phyloP scores from a whole-genome alignment of 1,140 invertebrate genomes.

The Hyposmocoma kahamanoa region DNA sequence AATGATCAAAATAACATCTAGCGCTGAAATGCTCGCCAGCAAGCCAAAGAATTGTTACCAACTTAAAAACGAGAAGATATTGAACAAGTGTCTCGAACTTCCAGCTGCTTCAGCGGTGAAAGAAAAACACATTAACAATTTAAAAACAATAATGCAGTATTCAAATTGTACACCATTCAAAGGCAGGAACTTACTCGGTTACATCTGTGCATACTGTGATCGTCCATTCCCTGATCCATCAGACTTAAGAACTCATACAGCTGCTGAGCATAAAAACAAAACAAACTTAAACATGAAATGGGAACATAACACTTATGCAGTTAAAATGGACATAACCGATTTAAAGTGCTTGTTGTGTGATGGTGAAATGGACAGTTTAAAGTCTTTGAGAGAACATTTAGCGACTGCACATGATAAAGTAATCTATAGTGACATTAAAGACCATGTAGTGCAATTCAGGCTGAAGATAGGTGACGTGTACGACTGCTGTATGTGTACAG shows the following conservation, averaged over 20 bases:
- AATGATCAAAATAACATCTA: too few relatives aligned
- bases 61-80: too few relatives aligned
- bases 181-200: slow-evolving; percentile 32
- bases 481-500: slow-evolving; percentile 10
- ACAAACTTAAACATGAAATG: slow-evolving; percentile 31
- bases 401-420: slow-evolving; percentile 9
- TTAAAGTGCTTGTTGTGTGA: slow-evolving; percentile 28
- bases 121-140: slow-evolving; percentile 42
- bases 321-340: slow-evolving; percentile 16
- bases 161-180: slow-evolving; percentile 48
- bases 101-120: too few relatives aligned
- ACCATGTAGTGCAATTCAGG: slow-evolving; percentile 32
- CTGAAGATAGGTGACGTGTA: slow-evolving; percentile 13
- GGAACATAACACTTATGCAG: slow-evolving; percentile 14
- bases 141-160: slow-evolving; percentile 35
- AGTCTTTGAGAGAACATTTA: slow-evolving; percentile 20
- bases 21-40: too few relatives aligned
- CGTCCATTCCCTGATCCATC: slow-evolving; percentile 18
- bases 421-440: slow-evolving; percentile 26
- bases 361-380: slow-evolving; percentile 8
- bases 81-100: too few relatives aligned
- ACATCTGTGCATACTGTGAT: slow-evolving; percentile 36
- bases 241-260: slow-evolving; percentile 26
- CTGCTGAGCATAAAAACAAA: slow-evolving; percentile 17
- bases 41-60: too few relatives aligned